Conservation (phyloP, 2,113 vertebrate species). For the Chionodraco myersi region DNA sequence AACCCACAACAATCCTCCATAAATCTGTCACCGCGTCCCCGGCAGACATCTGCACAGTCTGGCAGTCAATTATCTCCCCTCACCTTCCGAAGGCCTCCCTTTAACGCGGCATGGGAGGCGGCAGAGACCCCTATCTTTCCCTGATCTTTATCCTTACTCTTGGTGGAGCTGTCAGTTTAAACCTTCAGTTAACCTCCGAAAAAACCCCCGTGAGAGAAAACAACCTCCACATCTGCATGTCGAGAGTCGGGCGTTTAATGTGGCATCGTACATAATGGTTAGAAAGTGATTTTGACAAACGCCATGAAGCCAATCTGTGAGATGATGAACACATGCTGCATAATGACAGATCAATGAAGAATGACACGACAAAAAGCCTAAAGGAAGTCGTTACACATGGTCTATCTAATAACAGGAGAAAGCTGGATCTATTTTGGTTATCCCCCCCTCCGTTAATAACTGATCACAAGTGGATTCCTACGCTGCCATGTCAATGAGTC, state of each 20-base stretch:
- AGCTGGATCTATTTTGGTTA: neutral
- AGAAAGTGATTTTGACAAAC: slow-evolving; percentile 4
- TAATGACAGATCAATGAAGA: neutral
- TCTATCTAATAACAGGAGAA: slow-evolving; percentile 15
- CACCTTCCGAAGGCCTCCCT: slow-evolving; percentile 58
- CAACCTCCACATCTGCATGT: neutral
- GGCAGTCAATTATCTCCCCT: slow-evolving; percentile 70
- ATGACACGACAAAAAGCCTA: slow-evolving; percentile 19
- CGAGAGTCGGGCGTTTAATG: neutral
- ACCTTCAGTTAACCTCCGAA: slow-evolving; percentile 57
- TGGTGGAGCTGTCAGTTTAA: slow-evolving; percentile 56
- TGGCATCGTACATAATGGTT: neutral
- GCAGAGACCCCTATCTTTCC: slow-evolving; percentile 54
- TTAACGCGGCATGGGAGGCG: slow-evolving; percentile 38
- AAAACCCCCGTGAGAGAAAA: slow-evolving; percentile 16
- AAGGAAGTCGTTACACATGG: slow-evolving; percentile 2
- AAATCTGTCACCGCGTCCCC: slow-evolving; percentile 60
- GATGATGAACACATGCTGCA: neutral
- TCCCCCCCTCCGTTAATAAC: neutral
- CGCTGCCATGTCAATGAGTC: slow-evolving; percentile 22
- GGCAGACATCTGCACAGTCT: slow-evolving; percentile 53
- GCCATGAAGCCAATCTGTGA: slow-evolving; percentile 4
- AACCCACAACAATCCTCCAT: slow-evolving; percentile 32
- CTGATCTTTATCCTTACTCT: slow-evolving; percentile 66
- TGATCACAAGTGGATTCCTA: neutral